These are phyloP conservation scores for Drosophila ustulata DNA, from an alignment of 2,888 invertebrate species.

Conservation along the genomic window DNA sequence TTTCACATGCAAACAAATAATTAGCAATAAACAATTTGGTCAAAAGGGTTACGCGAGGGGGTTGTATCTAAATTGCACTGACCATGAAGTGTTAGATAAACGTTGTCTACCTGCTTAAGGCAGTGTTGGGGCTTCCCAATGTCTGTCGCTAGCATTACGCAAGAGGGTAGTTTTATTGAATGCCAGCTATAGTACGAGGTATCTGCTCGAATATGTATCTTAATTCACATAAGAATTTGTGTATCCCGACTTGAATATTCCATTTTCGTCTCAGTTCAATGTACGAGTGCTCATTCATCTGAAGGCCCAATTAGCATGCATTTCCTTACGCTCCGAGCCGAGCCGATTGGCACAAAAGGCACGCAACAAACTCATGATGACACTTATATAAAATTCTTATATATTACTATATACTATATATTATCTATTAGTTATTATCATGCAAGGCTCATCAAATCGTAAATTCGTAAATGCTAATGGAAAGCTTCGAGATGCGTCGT, in stretches of 20 bases:
- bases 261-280: conserved; percentile 23
- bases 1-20: conserved; percentile 73
- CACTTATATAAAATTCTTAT: conserved; percentile 14
- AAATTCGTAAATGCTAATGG: conserved; percentile 53
- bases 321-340: conserved; percentile 53
- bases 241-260: conserved; percentile 24
- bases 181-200: conserved; percentile 7
- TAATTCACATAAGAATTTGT: conserved; percentile 18
- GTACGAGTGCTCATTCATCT: conserved; percentile 17
- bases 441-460: conserved; percentile 51
- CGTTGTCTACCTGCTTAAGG: conserved; percentile 26
- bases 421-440: conserved; percentile 55
- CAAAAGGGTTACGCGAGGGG: conserved; percentile 26
- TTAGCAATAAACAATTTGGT: conserved; percentile 46
- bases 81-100: conserved; percentile 23
- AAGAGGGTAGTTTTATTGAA: conserved; percentile 10
- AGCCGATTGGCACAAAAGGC: conserved; percentile 35
- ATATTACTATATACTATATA: neutral
- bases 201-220: neutral
- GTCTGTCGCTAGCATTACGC: conserved; percentile 4
- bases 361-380: conserved; percentile 69
- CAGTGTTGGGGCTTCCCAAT: conserved; percentile 46
- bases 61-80: conserved; percentile 14
- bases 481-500: conserved; percentile 36
- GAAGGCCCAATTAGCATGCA: conserved; percentile 44